A percentile compares a stretch with the other conserved stretches of the same genome.
phyloP scores from a whole-genome alignment of 2,113 vertebrate species.

The Plotosus lineatus region DNA sequence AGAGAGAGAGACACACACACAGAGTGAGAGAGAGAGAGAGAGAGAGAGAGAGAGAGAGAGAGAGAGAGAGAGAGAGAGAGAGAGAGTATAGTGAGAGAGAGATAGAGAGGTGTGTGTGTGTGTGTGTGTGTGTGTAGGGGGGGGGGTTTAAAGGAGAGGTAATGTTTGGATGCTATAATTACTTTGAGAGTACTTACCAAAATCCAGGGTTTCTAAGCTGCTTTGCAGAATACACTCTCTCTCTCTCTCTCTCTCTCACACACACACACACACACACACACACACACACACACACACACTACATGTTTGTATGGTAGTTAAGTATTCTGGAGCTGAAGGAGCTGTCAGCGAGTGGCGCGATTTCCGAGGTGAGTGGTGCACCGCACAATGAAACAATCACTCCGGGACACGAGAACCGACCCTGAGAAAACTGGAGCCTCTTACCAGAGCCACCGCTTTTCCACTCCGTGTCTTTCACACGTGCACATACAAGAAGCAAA shows the following conservation, averaged over 20 bases:
- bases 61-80: background rate
- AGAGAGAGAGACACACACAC: background rate
- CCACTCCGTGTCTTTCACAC: conserved; percentile 16
- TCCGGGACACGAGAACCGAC: background rate
- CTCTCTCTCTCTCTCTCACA: background rate
- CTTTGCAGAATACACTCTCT: conserved; percentile 10
- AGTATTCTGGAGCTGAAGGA: conserved; percentile 30
- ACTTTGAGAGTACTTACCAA: conserved; percentile 20
- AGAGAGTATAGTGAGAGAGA: no score
- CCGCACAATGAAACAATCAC: conserved; percentile 22
- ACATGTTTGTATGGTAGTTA: conserved; percentile 1
- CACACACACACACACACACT: conserved; percentile 1
- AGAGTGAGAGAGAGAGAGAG: background rate
- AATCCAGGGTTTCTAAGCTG: conserved; percentile 13
- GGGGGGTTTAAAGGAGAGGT: no score
- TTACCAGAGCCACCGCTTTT: conserved; percentile 17
- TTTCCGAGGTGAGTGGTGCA: conserved; percentile 8
- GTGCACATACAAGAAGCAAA: conserved; percentile 11
- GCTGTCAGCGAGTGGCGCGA: conserved; percentile 20
- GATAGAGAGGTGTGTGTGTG: no score
- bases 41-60: no score
- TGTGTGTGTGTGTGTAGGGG: no score
- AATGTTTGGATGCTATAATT: conserved; percentile 28
- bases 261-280: background rate
- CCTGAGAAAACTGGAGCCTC: conserved; percentile 6